A percentile compares a stretch with the other conserved stretches of the same genome.
Conservation (phyloP, 2,888 invertebrate species). For the Iselma pallidipennis region DNA sequence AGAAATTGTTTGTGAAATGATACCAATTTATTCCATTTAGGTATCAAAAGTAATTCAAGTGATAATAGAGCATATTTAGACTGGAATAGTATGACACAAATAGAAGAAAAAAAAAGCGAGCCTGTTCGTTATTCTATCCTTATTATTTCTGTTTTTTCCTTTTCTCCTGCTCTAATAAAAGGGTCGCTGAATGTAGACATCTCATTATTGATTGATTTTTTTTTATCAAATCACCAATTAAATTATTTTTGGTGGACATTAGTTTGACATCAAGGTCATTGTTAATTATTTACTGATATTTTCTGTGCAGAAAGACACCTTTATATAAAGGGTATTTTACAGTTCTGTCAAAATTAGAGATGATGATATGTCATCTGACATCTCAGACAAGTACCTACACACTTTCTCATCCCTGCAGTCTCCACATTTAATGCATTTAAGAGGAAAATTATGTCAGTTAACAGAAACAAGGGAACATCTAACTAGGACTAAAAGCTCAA, state of each 20-base stretch:
- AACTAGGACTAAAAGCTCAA: conserved; percentile 53
- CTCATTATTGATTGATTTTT: neutral
- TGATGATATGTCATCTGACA: conserved; percentile 37
- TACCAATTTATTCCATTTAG: conserved; percentile 18
- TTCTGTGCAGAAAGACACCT: no score
- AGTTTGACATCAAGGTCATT: neutral
- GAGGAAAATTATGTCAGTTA: conserved; percentile 55
- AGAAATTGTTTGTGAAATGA: conserved; percentile 6
- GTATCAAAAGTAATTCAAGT: neutral
- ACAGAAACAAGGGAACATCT: conserved; percentile 52
- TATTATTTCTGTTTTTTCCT: neutral
- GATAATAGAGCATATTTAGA: neutral
- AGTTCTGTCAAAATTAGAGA: conserved; percentile 47
- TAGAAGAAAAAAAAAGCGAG: neutral
- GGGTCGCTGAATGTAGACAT: no score
- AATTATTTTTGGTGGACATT: neutral
- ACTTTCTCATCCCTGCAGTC: conserved; percentile 44
- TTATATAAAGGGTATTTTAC: no score
- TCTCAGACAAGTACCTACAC: conserved; percentile 12
- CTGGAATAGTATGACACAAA: neutral
- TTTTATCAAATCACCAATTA: neutral
- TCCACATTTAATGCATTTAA: conserved; percentile 53
- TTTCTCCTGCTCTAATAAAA: neutral
- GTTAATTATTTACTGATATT: no score
- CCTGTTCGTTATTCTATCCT: neutral